phyloP scores from a whole-genome alignment of 2,113 vertebrate genomes.

The Azemiops feae region DNA sequence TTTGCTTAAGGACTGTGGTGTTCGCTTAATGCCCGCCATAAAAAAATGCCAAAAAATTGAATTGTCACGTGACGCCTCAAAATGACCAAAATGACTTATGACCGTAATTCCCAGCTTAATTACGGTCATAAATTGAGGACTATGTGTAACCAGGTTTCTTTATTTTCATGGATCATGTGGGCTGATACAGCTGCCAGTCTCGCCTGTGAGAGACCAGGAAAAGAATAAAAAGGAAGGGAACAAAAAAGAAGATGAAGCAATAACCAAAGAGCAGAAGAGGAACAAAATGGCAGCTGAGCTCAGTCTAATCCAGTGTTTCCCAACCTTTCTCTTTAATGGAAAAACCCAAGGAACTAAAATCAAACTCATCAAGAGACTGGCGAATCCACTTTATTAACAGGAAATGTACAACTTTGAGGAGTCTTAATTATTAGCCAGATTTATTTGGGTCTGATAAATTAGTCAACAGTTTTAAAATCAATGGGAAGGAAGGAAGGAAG shows the following conservation, averaged over 20 bases:
- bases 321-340: background rate
- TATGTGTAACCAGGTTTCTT: background rate
- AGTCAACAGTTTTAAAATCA: background rate
- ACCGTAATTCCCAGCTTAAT: background rate
- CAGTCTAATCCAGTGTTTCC: background rate
- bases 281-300: background rate
- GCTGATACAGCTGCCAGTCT: background rate
- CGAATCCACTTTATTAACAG: conserved; percentile 32
- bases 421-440: background rate
- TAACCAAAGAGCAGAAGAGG: background rate
- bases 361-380: background rate
- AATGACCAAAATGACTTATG: background rate
- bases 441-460: background rate
- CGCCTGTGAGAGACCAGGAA: background rate
- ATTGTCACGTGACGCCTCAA: background rate
- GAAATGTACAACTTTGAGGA: conserved; percentile 24
- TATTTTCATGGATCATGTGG: background rate
- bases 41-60: background rate
- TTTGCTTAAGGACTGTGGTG: background rate
- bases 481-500: background rate
- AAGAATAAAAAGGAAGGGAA: background rate
- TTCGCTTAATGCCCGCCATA: background rate
- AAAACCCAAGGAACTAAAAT: background rate
- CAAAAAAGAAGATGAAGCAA: background rate
- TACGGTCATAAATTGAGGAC: background rate